Evolutionary conservation across 2,888 invertebrate genomes (phyloP).

Genomic region (Trachelus iudaicus): DNA sequence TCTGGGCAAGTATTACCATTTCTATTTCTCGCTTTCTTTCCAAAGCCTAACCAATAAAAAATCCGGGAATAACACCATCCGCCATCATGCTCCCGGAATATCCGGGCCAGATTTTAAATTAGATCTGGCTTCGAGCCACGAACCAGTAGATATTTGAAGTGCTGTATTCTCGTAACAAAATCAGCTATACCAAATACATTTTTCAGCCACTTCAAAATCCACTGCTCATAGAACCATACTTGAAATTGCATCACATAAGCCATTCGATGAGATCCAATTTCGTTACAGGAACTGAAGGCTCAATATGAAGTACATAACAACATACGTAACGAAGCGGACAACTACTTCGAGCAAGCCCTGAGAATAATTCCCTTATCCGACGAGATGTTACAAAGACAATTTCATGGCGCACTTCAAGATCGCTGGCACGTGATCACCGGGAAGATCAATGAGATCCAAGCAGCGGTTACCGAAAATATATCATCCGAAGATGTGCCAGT

Average conservation of each 20-base stretch:
- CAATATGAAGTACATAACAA: slow-evolving; percentile 87
- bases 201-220: not conserved
- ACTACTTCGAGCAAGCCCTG: slow-evolving; percentile 81
- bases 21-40: not conserved
- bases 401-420: slow-evolving; percentile 81
- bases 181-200: not conserved
- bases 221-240: not conserved
- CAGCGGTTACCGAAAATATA: slow-evolving; percentile 76
- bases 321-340: slow-evolving; percentile 78
- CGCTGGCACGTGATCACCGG: slow-evolving; percentile 78
- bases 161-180: not conserved
- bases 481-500: slow-evolving; percentile 80
- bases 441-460: slow-evolving; percentile 75
- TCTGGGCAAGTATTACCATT: slow-evolving; percentile 72
- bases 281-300: slow-evolving; percentile 79
- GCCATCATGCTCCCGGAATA: not conserved
- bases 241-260: not conserved
- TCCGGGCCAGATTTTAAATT: slow-evolving; percentile 20
- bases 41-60: not conserved
- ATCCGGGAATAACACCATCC: not conserved
- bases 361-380: slow-evolving; percentile 85
- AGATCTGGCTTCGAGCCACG: slow-evolving; percentile 17
- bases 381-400: slow-evolving; percentile 83
- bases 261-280: not conserved
- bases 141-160: not conserved